A percentile compares a stretch with the other conserved stretches of the same genome.
Evolutionary conservation across 2,888 invertebrate genomes (phyloP).

Genomic region (Ptychoptera albimana): DNA sequence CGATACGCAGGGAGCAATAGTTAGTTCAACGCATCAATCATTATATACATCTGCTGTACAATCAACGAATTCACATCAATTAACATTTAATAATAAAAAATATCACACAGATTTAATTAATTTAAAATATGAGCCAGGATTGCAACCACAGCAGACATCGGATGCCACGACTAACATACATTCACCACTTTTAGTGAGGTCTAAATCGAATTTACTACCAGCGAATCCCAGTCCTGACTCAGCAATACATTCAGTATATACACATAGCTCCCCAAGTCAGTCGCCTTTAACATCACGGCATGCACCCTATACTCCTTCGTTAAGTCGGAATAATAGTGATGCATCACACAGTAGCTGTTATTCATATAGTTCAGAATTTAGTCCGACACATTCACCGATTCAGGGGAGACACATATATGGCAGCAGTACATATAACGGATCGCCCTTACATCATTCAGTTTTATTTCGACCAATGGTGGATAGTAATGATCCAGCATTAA

Average conservation of each 20-base stretch:
- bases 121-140: constrained; percentile 24
- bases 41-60: constrained; percentile 1
- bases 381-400: constrained; percentile 78
- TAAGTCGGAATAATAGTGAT: constrained; percentile 80
- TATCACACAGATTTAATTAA: constrained; percentile 25
- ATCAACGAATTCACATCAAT: constrained; percentile 1
- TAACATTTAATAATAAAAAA: constrained; percentile 5
- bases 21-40: constrained; percentile 1
- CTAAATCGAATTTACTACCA: constrained; percentile 46
- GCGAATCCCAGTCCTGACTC: constrained; percentile 78
- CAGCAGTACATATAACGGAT: constrained; percentile 16
- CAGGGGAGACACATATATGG: constrained; percentile 41
- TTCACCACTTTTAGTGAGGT: constrained; percentile 50
- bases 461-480: constrained; percentile 37
- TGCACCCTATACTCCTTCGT: constrained; percentile 61
- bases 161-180: constrained; percentile 23
- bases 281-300: constrained; percentile 75
- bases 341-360: constrained; percentile 82
- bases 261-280: constrained; percentile 65
- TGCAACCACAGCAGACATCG: constrained; percentile 12
- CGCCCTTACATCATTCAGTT: constrained; percentile 35
- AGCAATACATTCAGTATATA: constrained; percentile 77
- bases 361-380: constrained; percentile 68
- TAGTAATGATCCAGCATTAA: constrained; percentile 16
- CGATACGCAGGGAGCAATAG: not conserved